Conservation (phyloP, 2,888 invertebrate species). For the Omphaloscelis lunosa region DNA sequence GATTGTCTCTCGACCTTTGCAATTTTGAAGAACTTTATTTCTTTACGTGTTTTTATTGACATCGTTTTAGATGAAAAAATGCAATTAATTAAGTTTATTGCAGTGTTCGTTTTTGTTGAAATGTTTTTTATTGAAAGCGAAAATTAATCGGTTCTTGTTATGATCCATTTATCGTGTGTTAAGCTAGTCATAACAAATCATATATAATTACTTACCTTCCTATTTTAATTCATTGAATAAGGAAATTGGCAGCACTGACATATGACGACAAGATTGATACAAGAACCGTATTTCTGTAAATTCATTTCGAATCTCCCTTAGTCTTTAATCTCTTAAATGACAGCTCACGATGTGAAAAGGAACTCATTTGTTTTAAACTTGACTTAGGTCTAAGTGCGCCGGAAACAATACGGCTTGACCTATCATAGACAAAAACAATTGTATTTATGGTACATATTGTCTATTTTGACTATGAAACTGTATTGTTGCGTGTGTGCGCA, state of each 20-base stretch:
- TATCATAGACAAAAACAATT: too few relatives aligned
- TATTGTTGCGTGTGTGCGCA: too few relatives aligned
- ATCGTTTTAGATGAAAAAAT: conserved; percentile 54
- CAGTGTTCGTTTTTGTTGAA: conserved; percentile 50
- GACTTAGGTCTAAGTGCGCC: neutral
- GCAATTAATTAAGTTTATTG: conserved; percentile 54
- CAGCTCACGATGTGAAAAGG: neutral
- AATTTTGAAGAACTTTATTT: conserved; percentile 50
- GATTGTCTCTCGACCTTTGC: conserved; percentile 64
- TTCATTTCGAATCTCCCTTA: neutral
- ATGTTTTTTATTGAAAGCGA: conserved; percentile 31
- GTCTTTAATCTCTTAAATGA: too few relatives aligned
- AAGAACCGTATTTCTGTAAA: neutral
- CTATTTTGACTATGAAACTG: too few relatives aligned
- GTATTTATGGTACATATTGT: too few relatives aligned
- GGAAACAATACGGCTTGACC: too few relatives aligned
- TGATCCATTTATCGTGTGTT: conserved; percentile 48
- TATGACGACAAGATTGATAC: neutral
- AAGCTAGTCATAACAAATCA: conserved; percentile 56
- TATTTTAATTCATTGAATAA: neutral
- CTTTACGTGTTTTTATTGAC: conserved; percentile 57
- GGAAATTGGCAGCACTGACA: neutral
- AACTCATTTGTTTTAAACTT: neutral
- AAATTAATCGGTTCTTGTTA: conserved; percentile 54
- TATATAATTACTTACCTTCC: neutral